Evolutionary conservation across 2,888 invertebrate species (phyloP).

Genomic region (Xestobium rufovillosum): DNA sequence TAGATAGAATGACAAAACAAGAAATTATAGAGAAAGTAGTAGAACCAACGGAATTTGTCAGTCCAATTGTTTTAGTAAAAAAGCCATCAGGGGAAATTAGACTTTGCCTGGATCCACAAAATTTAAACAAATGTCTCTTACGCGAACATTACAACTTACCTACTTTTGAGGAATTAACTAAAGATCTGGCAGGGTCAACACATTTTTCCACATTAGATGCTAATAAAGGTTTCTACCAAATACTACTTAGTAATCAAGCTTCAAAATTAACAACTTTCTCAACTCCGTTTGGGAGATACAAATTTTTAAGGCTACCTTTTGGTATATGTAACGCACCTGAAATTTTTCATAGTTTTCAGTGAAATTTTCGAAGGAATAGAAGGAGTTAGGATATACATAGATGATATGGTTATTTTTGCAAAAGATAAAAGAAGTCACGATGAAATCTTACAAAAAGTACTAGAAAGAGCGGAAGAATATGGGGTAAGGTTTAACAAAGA

Average conservation of each 20-base stretch:
- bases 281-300: slow-evolving; percentile 30
- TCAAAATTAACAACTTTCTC: slow-evolving; percentile 27
- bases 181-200: slow-evolving; percentile 24
- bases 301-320: slow-evolving; percentile 26
- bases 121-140: slow-evolving; percentile 27
- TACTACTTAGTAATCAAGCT: slow-evolving; percentile 24
- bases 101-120: slow-evolving; percentile 30
- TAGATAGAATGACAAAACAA: slow-evolving; percentile 15
- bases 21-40: slow-evolving; percentile 10
- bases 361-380: slow-evolving; percentile 24
- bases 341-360: slow-evolving; percentile 23
- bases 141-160: slow-evolving; percentile 22
- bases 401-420: slow-evolving; percentile 24
- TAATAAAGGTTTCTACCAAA: slow-evolving; percentile 24
- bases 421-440: slow-evolving; percentile 21
- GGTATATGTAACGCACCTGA: slow-evolving; percentile 24
- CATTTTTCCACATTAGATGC: too few relatives aligned
- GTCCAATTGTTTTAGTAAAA: slow-evolving; percentile 19
- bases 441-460: slow-evolving; percentile 16
- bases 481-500: slow-evolving; percentile 21
- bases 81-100: slow-evolving; percentile 20
- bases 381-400: slow-evolving; percentile 21
- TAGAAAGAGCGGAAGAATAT: slow-evolving; percentile 15
- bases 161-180: slow-evolving; percentile 27
- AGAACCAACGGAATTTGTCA: slow-evolving; percentile 12